Base-by-base conservation (phyloP, 2,113 vertebrate species). In the Lophius piscatorius region DNA sequence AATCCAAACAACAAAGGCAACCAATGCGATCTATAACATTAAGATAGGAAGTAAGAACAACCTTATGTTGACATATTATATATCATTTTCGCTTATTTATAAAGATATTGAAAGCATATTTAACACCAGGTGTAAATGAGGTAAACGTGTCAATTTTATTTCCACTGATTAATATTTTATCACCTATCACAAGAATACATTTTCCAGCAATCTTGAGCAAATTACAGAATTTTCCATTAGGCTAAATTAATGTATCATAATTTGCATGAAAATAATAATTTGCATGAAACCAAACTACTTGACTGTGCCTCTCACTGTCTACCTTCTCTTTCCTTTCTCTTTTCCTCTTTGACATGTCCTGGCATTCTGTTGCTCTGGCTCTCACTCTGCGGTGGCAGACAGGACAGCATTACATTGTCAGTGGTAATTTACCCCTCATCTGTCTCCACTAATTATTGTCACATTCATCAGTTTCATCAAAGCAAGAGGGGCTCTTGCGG, bases 381-480 rank as follows among this genome's bases (percentile, higher is more conserved):
- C 65, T 86, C 91, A 48, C 60, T 71, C 57, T 63, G 40, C 62
- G 8, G 86, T 81, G 90, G 89, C 80, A 89, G 91, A 90, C 95
- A 92, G 93, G 95, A 94, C 97, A 95, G 91, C 93, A 94, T 95
- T 95, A 96, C 94, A 96, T 95, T 95, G 94, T 97, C 94, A 94
- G 92, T 91, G 93, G 93, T 94, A 97, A 98, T 98, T 98, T 96
- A 96, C 95, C 94, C 96, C 94, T 97, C 96, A 96, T 96, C 96
- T 94, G 95, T 96, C 96, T 95, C 91, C 94, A 94, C 94, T 97
- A 98, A 98, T 98, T 98, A 98, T 98, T 96, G 94, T 94, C 96
- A 96, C 95, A 98, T 97, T 98, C 94, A 98, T 96, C 95, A 96
- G 95, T 95, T 96, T 98, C 96, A 98, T 98, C 96, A 96, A 95